Base-by-base conservation (phyloP, 2,888 invertebrate genomes). In the Beris chalybata region DNA sequence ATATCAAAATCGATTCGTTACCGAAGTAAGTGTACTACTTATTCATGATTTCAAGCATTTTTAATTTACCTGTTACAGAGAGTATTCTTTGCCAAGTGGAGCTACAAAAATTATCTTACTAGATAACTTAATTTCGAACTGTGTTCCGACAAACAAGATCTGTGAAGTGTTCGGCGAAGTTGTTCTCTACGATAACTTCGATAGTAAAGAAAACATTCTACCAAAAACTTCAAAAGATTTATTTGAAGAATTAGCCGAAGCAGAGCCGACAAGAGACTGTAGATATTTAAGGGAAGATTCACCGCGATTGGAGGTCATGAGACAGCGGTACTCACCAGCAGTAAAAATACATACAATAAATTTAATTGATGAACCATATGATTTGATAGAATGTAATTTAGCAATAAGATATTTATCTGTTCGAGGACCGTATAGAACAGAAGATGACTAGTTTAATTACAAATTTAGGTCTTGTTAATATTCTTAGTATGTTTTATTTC, bases 81-180 rank as follows among this genome's bases (percentile, higher is more conserved):
- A 72, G 12, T 74, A 71, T 63, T 72, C 70, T 5, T 59, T 79
- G 32, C 74, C 78, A 1, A 76, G 74, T 44, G 78, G 77, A 6
- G 59, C 72, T 1, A 43, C 76, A 9, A 71, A 69, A 0, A 55
- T 78, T 52, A 69, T 72, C 4, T 63, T 79, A 22, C 47, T 76
- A 11, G 73, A 74, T 4, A 72, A 64, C 13, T 12, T 30, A 64
- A 1, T 72, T 67, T 65, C 64, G 70, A 4, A 64, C 58, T 3
- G n/a, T 63, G 15, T 59, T 77, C 15, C 69, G 67, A 3, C 68
- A 70, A 64, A 74, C 73, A 0, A 69, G 71, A 72, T 71, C 45
- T 77, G 76, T 55, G 73, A 77, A 71, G 68, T 77, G 5, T 71
- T 74, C 4, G 78, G 79, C 0, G 76, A 79, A 65, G 48, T 73